Conservation (phyloP, 1,140 invertebrate genomes). For the Drosophila bocqueti region DNA sequence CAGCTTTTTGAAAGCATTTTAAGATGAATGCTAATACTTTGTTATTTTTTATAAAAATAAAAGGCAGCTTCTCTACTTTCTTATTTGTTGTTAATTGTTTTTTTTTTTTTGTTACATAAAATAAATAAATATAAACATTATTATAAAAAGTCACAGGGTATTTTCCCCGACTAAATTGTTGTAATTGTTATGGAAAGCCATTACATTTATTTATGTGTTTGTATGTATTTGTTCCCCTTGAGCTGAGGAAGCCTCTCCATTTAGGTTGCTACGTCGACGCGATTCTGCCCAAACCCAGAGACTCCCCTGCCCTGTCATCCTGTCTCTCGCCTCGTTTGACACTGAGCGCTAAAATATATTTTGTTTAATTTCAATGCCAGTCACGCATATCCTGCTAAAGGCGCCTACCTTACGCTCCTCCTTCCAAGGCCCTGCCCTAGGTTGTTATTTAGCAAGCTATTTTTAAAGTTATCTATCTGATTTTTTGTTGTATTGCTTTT, state of each 20-base stretch:
- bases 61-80: too few relatives aligned
- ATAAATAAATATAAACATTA: background rate
- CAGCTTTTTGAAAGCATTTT: too few relatives aligned
- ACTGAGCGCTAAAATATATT: constrained; percentile 59
- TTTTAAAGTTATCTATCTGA: constrained; percentile 67
- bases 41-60: too few relatives aligned
- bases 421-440: constrained; percentile 18
- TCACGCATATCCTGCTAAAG: constrained; percentile 75
- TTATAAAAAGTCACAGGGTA: constrained; percentile 6
- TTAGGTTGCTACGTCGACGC: constrained; percentile 53
- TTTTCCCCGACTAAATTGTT: constrained; percentile 15
- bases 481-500: background rate
- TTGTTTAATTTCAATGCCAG: constrained; percentile 78
- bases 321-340: constrained; percentile 70
- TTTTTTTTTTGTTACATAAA: too few relatives aligned
- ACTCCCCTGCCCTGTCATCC: constrained; percentile 13
- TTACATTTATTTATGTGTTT: constrained; percentile 80
- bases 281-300: background rate
- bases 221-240: constrained; percentile 21
- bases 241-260: constrained; percentile 37
- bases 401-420: background rate
- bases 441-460: constrained; percentile 47
- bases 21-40: too few relatives aligned
- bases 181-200: constrained; percentile 62
- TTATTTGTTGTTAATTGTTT: too few relatives aligned